Percentiles rank a stretch among this genome's conserved stretches.
phyloP scores from a whole-genome alignment of 35 echinoderm and acorn worm species.

The Stichopus chloronotus region DNA sequence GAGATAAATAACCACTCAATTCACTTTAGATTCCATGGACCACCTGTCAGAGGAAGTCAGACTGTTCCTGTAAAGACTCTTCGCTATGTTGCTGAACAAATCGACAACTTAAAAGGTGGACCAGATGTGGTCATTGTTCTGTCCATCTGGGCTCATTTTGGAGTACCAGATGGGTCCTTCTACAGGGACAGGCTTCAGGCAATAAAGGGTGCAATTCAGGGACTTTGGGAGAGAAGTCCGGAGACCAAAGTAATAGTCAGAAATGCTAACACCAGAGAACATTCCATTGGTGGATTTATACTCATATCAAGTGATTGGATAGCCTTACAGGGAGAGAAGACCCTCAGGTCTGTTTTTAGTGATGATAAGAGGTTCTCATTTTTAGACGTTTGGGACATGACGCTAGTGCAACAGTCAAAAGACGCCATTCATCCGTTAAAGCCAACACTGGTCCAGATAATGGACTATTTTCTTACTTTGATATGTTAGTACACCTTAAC shows the following conservation, averaged over 20 bases:
- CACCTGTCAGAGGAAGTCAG: background rate
- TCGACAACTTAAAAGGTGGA: slow-evolving; percentile 31
- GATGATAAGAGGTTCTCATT: slow-evolving; percentile 17
- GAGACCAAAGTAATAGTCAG: slow-evolving; percentile 37
- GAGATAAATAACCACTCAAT: background rate
- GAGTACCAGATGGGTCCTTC: slow-evolving; percentile 22
- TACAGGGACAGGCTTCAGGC: slow-evolving; percentile 28
- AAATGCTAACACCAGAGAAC: slow-evolving; percentile 56
- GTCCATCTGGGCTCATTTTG: slow-evolving; percentile 48
- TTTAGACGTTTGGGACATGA: slow-evolving; percentile 33
- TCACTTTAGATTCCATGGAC: slow-evolving; percentile 41
- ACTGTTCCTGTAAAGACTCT: background rate
- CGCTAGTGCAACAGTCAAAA: background rate
- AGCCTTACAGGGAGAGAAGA: slow-evolving; percentile 8
- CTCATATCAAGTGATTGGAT: slow-evolving; percentile 31
- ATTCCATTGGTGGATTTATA: slow-evolving; percentile 19
- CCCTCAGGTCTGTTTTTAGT: background rate
- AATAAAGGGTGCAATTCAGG: background rate
- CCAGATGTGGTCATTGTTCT: background rate
- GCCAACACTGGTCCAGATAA: slow-evolving; percentile 21
- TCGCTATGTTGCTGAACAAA: slow-evolving; percentile 32
- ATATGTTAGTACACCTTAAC: background rate
- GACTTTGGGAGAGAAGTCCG: slow-evolving; percentile 29
- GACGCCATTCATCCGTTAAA: slow-evolving; percentile 56
- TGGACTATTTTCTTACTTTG: slow-evolving; percentile 34